Percentiles rank a stretch among this genome's conserved stretches.
These are phyloP conservation scores for Hyperoodon ampullatus DNA, from an alignment of 2,113 vertebrate species.

Conservation along the genomic window DNA sequence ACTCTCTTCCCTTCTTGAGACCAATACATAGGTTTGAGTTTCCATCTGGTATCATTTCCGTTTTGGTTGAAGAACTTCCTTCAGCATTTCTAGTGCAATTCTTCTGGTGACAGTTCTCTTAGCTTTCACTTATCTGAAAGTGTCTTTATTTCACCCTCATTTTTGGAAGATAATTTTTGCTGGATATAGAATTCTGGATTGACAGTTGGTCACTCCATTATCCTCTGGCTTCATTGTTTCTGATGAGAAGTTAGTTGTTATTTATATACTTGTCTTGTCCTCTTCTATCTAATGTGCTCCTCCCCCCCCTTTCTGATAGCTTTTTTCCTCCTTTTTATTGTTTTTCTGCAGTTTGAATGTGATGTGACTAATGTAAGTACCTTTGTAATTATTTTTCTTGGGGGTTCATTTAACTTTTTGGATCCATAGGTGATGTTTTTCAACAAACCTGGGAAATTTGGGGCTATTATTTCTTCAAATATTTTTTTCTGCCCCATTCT, in stretches of 20 bases:
- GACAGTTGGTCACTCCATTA: too few relatives aligned
- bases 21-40: background rate
- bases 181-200: too few relatives aligned
- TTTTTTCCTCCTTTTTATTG: background rate
- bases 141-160: too few relatives aligned
- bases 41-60: too few relatives aligned
- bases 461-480: too few relatives aligned
- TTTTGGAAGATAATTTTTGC: too few relatives aligned
- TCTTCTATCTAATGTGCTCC: background rate
- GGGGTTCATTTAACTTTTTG: background rate
- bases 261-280: background rate
- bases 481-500: too few relatives aligned
- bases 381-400: background rate
- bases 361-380: background rate
- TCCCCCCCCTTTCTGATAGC: too few relatives aligned
- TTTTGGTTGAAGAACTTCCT: too few relatives aligned
- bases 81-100: too few relatives aligned
- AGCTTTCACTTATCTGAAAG: too few relatives aligned
- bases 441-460: background rate
- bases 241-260: background rate
- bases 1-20: constrained; percentile 3
- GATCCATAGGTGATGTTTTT: background rate
- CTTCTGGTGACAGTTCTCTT: background rate
- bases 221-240: too few relatives aligned
- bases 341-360: background rate